Evolutionary conservation across 2,797 vertebrate species (phyloP), one percentile per base, ranked within the genome.

Genomic region (Microchirus variegatus): DNA sequence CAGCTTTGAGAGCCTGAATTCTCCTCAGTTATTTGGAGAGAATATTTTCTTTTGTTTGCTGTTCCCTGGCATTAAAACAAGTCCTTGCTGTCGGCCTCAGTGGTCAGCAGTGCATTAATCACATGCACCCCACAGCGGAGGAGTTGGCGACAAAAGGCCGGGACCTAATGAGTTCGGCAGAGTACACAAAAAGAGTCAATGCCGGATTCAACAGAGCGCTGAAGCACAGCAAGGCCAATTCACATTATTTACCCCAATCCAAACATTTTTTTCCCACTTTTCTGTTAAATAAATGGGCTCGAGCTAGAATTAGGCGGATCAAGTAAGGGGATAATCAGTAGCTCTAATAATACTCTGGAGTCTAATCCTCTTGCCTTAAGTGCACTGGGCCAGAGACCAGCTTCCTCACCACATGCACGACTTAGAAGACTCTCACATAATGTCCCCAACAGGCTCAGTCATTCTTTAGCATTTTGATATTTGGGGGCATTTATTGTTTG

Each of bases 331-430:
- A 93, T 93, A 92, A 93, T 92, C 90, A 91, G 86, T 70, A 67
- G 82, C 85, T 93, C 91, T 94, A 94, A 94, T 95, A 94, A 95
- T 93, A 94, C 88, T 87, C 90, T 87, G 79, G 88, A 90, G 93
- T 87, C 89, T 95, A 93, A 95, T 93, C 93, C 89, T 92, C 91
- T 93, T 91, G 74, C 86, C 89, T 90, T 91, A 93, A 94, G 87
- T 87, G 76, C 81, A 79, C 79, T 74, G 81, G 78, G 82, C 75
- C 81, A 73, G 64, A 61, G 65, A 80, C 74, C 68, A 80, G 65
- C 84, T 84, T 82, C 74, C 68, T 77, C 66, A 67, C 59, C 67
- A 78, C 75, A 80, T 53, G 67, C 75, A 80, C 35, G 19, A 67
- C 76, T 80, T 60, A 62, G 67, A 72, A 73, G 67, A 78, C 61